Conservation (phyloP, 2,797 vertebrate genomes). For the Catharus ustulatus region DNA sequence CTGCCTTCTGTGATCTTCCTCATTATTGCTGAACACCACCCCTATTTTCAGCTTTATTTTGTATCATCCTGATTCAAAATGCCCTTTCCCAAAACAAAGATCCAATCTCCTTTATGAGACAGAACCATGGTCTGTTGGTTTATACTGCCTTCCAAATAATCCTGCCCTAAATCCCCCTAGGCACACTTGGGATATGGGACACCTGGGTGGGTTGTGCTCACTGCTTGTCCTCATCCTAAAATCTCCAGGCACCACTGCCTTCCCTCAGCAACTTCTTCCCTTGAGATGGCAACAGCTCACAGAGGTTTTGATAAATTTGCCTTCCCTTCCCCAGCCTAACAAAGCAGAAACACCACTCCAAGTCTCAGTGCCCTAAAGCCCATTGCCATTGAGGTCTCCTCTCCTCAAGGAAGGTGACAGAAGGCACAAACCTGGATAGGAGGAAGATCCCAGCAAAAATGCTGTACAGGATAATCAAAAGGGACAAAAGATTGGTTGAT, state of each 20-base stretch:
- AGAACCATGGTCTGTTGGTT: not conserved
- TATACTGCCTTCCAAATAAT: not conserved
- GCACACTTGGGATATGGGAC: not conserved
- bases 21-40: not conserved
- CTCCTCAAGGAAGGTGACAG: not conserved
- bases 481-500: not conserved
- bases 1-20: not conserved
- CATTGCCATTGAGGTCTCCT: accelerated
- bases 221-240: not conserved
- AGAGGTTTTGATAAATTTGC: not conserved
- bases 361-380: not conserved
- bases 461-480: not conserved
- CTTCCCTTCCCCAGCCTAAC: not conserved
- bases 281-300: not conserved
- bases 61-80: not conserved
- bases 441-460: not conserved
- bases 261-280: not conserved
- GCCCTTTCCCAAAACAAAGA: not conserved
- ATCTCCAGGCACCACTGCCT: not conserved
- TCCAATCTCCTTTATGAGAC: not conserved
- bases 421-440: not conserved
- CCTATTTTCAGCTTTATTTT: not conserved
- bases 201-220: not conserved
- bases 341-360: not conserved
- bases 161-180: not conserved